Conservation (phyloP, 92 coral and sea anemone species). For the Actinostola sp. region DNA sequence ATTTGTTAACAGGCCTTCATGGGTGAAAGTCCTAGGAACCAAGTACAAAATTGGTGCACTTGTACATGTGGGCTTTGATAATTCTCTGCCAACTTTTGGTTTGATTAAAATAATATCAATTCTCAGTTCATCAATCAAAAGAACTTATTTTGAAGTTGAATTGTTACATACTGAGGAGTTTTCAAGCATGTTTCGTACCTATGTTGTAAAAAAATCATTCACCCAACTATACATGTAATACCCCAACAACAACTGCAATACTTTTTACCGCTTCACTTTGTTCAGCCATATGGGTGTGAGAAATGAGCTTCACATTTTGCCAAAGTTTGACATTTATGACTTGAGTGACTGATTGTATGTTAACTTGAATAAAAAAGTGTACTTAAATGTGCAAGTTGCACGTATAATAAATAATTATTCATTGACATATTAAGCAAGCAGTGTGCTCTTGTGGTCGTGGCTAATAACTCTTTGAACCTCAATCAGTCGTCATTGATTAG, state of each 20-base stretch:
- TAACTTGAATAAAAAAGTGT: too few species aligned
- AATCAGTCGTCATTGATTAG: too few species aligned
- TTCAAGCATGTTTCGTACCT: constrained; percentile 30
- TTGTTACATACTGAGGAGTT: constrained; percentile 31
- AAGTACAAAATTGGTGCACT: constrained; percentile 28
- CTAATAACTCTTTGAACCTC: too few species aligned
- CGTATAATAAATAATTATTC: too few species aligned
- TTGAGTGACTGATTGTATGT: too few species aligned
- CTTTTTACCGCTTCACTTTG: constrained; percentile 40
- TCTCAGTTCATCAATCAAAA: constrained; percentile 7
- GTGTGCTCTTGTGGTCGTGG: too few species aligned
- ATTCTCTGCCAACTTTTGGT: constrained; percentile 35
- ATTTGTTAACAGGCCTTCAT: constrained; percentile 7
- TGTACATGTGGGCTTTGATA: constrained; percentile 8
- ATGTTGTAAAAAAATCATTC: constrained; percentile 17
- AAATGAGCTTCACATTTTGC: constrained; percentile 14
- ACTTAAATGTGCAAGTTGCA: too few species aligned
- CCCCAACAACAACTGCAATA: constrained; percentile 31
- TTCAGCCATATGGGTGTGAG: constrained; percentile 6
- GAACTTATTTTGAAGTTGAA: constrained; percentile 23
- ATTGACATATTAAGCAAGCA: too few species aligned
- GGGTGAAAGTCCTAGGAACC: constrained; percentile 31
- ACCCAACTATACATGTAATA: constrained; percentile 19
- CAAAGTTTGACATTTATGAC: constrained; percentile 39
- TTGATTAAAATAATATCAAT: constrained; percentile 9